Conservation (phyloP, 2,797 vertebrate genomes). For the Esox masquinongy region DNA sequence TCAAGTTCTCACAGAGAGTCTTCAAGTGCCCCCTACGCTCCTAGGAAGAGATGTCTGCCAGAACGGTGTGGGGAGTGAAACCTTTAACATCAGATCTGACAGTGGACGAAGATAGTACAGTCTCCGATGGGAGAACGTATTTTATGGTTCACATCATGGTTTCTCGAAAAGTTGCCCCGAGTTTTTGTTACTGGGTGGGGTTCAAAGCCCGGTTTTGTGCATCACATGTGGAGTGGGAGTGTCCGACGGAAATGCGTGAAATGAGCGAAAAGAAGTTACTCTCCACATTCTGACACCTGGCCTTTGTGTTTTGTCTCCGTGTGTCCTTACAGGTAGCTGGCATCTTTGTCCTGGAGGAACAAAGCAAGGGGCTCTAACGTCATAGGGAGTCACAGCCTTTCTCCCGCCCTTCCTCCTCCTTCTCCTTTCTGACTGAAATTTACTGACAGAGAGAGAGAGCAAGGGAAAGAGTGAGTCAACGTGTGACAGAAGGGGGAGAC, state of each 20-base stretch:
- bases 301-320: conserved; percentile 17
- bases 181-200: neutral
- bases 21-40: neutral
- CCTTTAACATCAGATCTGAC: neutral
- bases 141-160: neutral
- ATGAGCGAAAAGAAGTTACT: neutral
- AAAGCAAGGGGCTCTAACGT: conserved; percentile 1
- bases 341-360: conserved; percentile 41
- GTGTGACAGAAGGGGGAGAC: conserved; percentile 53
- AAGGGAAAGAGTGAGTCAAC: conserved; percentile 52
- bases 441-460: conserved; percentile 47
- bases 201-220: neutral
- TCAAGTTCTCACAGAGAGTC: neutral
- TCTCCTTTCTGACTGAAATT: conserved; percentile 41
- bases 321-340: conserved; percentile 57
- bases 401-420: conserved; percentile 1
- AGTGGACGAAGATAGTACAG: neutral
- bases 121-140: neutral
- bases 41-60: neutral
- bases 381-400: conserved; percentile 8
- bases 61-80: neutral
- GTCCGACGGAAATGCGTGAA: neutral
- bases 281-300: conserved; percentile 11
- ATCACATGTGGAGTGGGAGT: neutral
- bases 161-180: neutral